Evolutionary conservation across 2,888 invertebrate genomes (phyloP).

Genomic region (Drosophila affinis): DNA sequence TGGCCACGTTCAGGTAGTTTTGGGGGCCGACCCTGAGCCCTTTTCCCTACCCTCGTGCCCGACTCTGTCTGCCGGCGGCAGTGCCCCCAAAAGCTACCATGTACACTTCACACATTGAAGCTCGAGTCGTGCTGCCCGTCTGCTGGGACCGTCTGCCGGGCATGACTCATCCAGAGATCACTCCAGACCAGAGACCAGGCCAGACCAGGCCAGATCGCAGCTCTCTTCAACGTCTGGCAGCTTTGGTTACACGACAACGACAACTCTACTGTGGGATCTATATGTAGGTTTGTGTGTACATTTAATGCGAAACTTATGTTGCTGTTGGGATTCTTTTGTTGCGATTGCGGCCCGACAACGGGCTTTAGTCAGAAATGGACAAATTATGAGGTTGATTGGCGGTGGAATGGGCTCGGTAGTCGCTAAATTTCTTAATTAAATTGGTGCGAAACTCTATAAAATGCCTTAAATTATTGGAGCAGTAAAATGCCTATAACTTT

Average conservation of each 20-base stretch:
- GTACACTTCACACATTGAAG: conserved; percentile 47
- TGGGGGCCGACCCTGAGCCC: conserved; percentile 63
- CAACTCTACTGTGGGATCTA: conserved; percentile 13
- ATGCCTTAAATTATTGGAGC: conserved; percentile 4
- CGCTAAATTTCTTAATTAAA: conserved; percentile 61
- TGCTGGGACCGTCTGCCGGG: conserved; percentile 39
- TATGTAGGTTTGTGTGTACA: not conserved
- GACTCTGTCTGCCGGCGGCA: conserved; percentile 33
- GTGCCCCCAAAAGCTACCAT: conserved; percentile 34
- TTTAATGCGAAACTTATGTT: conserved; percentile 70
- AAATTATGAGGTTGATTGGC: conserved; percentile 61
- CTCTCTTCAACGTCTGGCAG: conserved; percentile 1
- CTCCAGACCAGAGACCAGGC: conserved; percentile 1
- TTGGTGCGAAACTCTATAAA: conserved; percentile 33
- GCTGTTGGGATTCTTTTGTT: conserved; percentile 41
- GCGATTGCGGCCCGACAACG: conserved; percentile 30
- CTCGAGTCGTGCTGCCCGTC: conserved; percentile 57
- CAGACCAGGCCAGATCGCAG: not conserved
- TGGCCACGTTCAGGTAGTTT: conserved; percentile 56
- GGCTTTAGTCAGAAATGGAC: conserved; percentile 53
- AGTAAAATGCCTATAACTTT: not conserved
- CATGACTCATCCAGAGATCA: conserved; percentile 27
- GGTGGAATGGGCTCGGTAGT: conserved; percentile 36
- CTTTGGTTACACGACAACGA: conserved; percentile 20
- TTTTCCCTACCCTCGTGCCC: conserved; percentile 15